Evolutionary conservation across 2,797 vertebrate species (phyloP).

Genomic region (Rhinichthys osculus): DNA sequence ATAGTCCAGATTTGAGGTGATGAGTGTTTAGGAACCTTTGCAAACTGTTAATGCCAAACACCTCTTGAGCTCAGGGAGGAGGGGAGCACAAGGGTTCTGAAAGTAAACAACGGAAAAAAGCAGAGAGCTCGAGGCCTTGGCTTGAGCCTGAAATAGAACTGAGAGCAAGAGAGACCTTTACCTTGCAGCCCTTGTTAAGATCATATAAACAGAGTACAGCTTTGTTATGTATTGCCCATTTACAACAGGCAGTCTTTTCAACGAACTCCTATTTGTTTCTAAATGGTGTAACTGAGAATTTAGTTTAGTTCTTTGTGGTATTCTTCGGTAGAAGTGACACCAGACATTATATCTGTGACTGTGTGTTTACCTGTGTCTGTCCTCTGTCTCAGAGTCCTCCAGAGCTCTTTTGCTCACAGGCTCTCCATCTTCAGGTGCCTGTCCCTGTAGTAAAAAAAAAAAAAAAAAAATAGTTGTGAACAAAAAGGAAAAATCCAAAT

Average conservation of each 20-base stretch:
- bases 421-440: constrained; percentile 51
- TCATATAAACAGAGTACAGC: constrained; percentile 36
- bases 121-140: constrained; percentile 26
- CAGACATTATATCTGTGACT: background rate
- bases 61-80: constrained; percentile 24
- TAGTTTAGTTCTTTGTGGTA: background rate
- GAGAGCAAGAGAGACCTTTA: constrained; percentile 30
- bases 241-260: background rate
- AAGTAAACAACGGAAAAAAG: constrained; percentile 55
- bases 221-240: constrained; percentile 9
- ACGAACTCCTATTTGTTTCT: background rate
- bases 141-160: constrained; percentile 47
- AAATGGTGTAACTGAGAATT: background rate
- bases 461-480: background rate
- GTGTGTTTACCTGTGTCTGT: constrained; percentile 52
- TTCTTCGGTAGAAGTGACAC: background rate
- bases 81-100: constrained; percentile 25
- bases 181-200: constrained; percentile 8
- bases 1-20: constrained; percentile 1
- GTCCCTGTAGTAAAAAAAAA: constrained; percentile 23
- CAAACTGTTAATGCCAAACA: constrained; percentile 14
- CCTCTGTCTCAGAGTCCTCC: constrained; percentile 30
- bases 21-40: constrained; percentile 16
- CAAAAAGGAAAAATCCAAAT: background rate
- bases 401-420: constrained; percentile 53